Conservation (phyloP, 2,113 vertebrate genomes). For the Dicerorhinus sumatrensis region DNA sequence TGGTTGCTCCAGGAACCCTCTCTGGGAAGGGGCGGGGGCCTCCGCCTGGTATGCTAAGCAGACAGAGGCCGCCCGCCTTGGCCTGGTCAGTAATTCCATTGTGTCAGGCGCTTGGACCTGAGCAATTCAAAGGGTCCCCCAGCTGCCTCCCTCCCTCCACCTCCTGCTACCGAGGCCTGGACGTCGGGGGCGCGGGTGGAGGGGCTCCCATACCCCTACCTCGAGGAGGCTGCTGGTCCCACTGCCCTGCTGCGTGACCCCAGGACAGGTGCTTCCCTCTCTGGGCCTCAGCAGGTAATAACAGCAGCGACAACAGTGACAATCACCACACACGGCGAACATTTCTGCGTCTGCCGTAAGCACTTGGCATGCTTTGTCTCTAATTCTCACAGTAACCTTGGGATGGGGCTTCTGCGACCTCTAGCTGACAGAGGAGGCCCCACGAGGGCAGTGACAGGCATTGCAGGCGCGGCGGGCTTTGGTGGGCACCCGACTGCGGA, state of each 20-base stretch:
- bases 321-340: rapidly evolving
- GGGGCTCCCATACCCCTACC: neutral
- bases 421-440: rapidly evolving
- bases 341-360: neutral
- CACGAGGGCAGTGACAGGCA: neutral
- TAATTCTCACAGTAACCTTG: neutral
- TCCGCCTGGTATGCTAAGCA: slow-evolving; percentile 88
- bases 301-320: rapidly evolving
- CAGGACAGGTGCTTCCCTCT: neutral
- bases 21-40: slow-evolving; percentile 85
- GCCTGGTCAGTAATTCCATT: slow-evolving; percentile 89
- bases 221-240: neutral
- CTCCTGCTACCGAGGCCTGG: neutral
- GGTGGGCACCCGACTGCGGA: neutral
- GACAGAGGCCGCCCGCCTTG: slow-evolving; percentile 86
- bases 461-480: rapidly evolving
- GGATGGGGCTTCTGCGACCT: rapidly evolving
- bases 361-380: rapidly evolving
- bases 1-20: slow-evolving; percentile 88
- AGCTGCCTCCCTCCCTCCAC: neutral
- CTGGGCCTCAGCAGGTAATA: neutral
- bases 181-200: neutral
- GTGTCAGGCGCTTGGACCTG: slow-evolving; percentile 87
- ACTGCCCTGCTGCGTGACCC: neutral
- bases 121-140: slow-evolving; percentile 86